Evolutionary conservation across 2,888 invertebrate species (phyloP).

Genomic region (Cyaniris semiargus): DNA sequence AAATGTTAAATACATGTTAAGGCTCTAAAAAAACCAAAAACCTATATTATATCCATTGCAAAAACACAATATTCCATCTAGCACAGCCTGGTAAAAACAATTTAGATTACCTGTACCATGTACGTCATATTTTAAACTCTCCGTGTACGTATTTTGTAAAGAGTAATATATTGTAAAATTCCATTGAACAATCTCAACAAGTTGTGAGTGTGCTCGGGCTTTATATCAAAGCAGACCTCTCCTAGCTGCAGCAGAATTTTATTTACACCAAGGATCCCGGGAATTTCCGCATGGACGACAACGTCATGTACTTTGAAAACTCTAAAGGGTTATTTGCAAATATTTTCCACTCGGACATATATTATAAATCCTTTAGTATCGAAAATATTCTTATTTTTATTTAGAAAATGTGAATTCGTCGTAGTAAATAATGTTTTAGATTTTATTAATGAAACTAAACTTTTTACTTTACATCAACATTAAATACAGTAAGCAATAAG

Average conservation of each 20-base stretch:
- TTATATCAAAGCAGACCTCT: conserved; percentile 18
- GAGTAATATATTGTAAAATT: conserved; percentile 4
- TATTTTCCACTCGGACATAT: background rate
- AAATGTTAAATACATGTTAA: too few species aligned
- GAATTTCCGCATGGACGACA: conserved; percentile 21
- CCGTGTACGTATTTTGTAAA: background rate
- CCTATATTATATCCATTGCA: too few species aligned
- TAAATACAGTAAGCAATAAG: too few species aligned
- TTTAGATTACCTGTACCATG: background rate
- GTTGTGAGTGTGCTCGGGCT: background rate
- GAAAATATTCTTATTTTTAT: background rate
- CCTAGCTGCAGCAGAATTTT: background rate
- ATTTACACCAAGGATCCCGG: conserved; percentile 16
- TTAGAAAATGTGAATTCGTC: too few species aligned
- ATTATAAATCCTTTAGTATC: background rate
- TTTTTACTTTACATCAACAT: too few species aligned
- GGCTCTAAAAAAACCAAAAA: too few species aligned
- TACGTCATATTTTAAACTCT: background rate
- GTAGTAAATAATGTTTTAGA: background rate
- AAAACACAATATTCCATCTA: too few species aligned
- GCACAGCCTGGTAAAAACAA: background rate
- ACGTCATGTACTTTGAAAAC: conserved; percentile 9
- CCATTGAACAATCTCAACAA: background rate
- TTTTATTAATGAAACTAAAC: too few species aligned
- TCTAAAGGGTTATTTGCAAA: conserved; percentile 20